Conservation (phyloP, 1,140 invertebrate species). For the Bombus affinis region DNA sequence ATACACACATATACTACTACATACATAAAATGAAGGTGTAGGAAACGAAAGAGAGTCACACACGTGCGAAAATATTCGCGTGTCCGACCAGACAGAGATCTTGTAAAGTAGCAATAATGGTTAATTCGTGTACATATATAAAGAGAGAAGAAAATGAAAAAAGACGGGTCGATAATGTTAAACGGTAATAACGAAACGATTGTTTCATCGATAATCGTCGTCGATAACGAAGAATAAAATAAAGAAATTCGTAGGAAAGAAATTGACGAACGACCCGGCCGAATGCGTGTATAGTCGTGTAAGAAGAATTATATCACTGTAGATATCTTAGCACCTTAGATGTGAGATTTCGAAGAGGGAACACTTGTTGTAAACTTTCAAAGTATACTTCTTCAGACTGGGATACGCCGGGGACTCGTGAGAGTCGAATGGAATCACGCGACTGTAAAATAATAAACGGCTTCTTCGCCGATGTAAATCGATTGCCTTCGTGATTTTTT, state of each 20-base stretch:
- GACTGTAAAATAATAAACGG: conserved; percentile 62
- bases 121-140: conserved; percentile 70
- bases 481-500: neutral
- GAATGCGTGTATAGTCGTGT: conserved; percentile 56
- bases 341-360: conserved; percentile 72
- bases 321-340: conserved; percentile 80
- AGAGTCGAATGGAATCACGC: conserved; percentile 35
- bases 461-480: conserved; percentile 51
- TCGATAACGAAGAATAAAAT: neutral
- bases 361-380: conserved; percentile 68
- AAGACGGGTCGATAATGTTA: neutral
- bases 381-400: conserved; percentile 47
- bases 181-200: neutral
- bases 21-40: neutral
- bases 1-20: neutral
- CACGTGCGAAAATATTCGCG: conserved; percentile 8
- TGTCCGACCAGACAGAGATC: conserved; percentile 50
- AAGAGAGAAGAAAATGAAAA: neutral
- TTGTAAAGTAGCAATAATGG: conserved; percentile 77
- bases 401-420: conserved; percentile 26
- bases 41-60: neutral
- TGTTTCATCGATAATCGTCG: neutral
- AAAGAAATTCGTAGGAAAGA: neutral
- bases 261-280: conserved; percentile 30
- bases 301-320: conserved; percentile 78